Conservation (phyloP, 1,140 invertebrate species). For the Drosophila hydei region DNA sequence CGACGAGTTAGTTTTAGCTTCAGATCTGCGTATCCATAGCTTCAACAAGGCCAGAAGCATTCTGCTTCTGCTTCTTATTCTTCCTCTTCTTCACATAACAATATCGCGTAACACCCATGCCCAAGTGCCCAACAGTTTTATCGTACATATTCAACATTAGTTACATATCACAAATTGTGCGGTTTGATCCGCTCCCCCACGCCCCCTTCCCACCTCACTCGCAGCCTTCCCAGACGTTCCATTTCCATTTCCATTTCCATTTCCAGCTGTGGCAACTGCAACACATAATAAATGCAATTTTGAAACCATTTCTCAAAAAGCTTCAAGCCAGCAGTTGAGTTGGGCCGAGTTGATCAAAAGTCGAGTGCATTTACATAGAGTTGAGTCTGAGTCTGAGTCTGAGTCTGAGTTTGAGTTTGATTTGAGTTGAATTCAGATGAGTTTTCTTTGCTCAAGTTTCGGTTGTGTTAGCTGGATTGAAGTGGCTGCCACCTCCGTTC, state of each 20-base stretch:
- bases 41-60: background rate
- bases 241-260: no score
- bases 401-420: background rate
- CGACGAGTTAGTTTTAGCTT: constrained; percentile 12
- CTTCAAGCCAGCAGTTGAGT: constrained; percentile 7
- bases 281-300: constrained; percentile 65
- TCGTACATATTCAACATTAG: constrained; percentile 64
- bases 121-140: constrained; percentile 4
- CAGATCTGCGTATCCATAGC: constrained; percentile 10
- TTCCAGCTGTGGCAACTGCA: background rate
- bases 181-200: constrained; percentile 32
- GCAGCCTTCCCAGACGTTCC: no score
- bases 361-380: constrained; percentile 5
- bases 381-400: background rate
- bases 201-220: no score
- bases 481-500: constrained; percentile 48
- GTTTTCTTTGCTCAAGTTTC: constrained; percentile 40
- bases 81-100: constrained; percentile 21
- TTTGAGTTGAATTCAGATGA: background rate
- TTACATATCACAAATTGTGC: constrained; percentile 72
- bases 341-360: background rate
- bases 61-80: background rate
- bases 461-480: constrained; percentile 33
- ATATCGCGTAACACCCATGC: constrained; percentile 35
- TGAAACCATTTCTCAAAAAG: constrained; percentile 63